Evolutionary conservation across 2,888 invertebrate species (phyloP).

Genomic region (Ceramica pisi): DNA sequence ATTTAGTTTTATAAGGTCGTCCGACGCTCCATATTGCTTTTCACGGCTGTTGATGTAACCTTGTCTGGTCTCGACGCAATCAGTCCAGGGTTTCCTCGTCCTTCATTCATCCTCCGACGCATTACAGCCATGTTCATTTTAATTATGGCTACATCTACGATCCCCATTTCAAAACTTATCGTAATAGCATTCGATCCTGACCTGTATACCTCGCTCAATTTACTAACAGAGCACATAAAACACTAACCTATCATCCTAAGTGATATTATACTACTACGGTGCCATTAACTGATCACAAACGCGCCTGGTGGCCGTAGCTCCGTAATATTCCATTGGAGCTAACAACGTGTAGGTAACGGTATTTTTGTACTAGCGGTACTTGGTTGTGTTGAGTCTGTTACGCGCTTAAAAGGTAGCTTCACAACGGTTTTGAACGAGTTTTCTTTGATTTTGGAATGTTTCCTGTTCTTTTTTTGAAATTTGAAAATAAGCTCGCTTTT

Average conservation of each 20-base stretch:
- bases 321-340: conserved; percentile 33
- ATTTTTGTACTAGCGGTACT: conserved; percentile 52
- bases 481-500: neutral
- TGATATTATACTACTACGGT: conserved; percentile 26
- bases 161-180: neutral
- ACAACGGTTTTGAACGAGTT: neutral
- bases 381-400: conserved; percentile 10
- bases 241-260: conserved; percentile 14
- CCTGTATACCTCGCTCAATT: conserved; percentile 6
- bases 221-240: conserved; percentile 17
- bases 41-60: neutral
- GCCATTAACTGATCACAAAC: conserved; percentile 46
- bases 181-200: conserved; percentile 10
- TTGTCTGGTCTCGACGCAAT: neutral
- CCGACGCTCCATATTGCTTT: neutral
- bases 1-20: neutral
- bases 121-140: too few relatives aligned
- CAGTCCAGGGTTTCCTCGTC: neutral
- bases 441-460: conserved; percentile 9
- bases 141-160: neutral
- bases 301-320: neutral
- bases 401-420: conserved; percentile 22
- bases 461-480: neutral
- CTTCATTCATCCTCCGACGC: neutral
- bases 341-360: conserved; percentile 52